Conservation (phyloP, 1,140 invertebrate genomes). For the Drosophila pruinosa region DNA sequence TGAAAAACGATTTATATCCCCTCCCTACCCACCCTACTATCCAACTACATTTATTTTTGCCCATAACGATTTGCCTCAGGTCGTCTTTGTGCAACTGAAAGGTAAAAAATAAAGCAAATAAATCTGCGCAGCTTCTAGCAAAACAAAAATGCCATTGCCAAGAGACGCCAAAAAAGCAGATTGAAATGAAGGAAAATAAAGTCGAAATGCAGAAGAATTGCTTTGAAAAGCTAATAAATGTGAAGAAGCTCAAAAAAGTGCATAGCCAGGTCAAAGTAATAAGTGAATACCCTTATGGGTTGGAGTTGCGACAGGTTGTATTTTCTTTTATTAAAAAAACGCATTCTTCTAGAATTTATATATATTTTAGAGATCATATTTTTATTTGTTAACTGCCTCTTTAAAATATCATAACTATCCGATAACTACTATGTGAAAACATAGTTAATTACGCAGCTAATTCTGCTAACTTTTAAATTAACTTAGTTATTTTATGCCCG, state of each 20-base stretch:
- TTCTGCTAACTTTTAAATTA: constrained; percentile 11
- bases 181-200: constrained; percentile 3
- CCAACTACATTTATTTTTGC: constrained; percentile 63
- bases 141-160: constrained; percentile 33
- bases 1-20: constrained; percentile 20
- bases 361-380: too few relatives aligned
- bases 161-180: constrained; percentile 1
- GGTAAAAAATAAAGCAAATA: constrained; percentile 69
- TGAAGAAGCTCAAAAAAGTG: constrained; percentile 2
- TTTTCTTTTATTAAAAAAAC: too few relatives aligned
- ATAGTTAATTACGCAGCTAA: background rate
- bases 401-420: background rate
- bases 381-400: too few relatives aligned
- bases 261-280: background rate
- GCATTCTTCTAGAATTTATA: too few relatives aligned
- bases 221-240: constrained; percentile 45
- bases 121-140: constrained; percentile 41
- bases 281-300: constrained; percentile 15
- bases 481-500: constrained; percentile 13
- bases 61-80: constrained; percentile 28
- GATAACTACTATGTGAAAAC: background rate
- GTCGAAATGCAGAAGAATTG: constrained; percentile 19
- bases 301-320: too few relatives aligned
- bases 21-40: constrained; percentile 31
- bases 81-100: constrained; percentile 67